Evolutionary conservation across 1,140 invertebrate genomes (phyloP).

Genomic region (Glossosoma conforme): DNA sequence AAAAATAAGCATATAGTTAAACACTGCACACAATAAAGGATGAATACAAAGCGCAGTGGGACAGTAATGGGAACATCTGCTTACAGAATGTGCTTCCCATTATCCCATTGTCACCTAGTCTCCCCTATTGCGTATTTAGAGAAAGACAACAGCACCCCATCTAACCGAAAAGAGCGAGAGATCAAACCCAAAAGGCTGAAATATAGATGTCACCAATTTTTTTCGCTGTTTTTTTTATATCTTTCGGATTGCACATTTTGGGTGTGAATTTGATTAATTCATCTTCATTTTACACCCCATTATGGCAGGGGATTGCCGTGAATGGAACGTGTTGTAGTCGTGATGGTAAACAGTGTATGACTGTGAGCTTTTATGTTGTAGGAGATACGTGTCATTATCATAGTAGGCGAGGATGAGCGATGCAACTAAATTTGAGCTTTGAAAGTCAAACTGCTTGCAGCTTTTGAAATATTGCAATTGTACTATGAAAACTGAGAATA

Average conservation of each 20-base stretch:
- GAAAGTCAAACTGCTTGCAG: too few relatives aligned
- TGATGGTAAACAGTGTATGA: conserved; percentile 11
- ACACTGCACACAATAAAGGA: conserved; percentile 20
- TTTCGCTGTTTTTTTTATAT: too few relatives aligned
- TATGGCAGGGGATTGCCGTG: conserved; percentile 12
- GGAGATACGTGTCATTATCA: conserved; percentile 4
- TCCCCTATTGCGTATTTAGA: conserved; percentile 14
- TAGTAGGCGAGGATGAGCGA: too few relatives aligned
- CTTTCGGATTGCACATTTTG: conserved; percentile 20
- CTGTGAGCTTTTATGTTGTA: conserved; percentile 10
- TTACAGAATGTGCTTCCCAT: conserved; percentile 22
- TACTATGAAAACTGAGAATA: too few relatives aligned
- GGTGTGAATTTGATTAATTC: conserved; percentile 26
- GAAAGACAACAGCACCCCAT: conserved; percentile 4
- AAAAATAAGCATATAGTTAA: conserved; percentile 14
- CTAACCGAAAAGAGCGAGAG: conserved; percentile 5
- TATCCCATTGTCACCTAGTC: conserved; percentile 22
- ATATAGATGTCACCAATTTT: conserved; percentile 18
- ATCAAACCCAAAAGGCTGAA: not conserved
- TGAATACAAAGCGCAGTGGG: conserved; percentile 24
- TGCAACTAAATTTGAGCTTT: too few relatives aligned
- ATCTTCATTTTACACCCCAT: conserved; percentile 25
- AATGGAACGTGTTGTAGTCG: not conserved
- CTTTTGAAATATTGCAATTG: too few relatives aligned
- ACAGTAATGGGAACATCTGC: conserved; percentile 25